Evolutionary conservation across 2,888 invertebrate species (phyloP).

Genomic region (Omphaloscelis lunosa): DNA sequence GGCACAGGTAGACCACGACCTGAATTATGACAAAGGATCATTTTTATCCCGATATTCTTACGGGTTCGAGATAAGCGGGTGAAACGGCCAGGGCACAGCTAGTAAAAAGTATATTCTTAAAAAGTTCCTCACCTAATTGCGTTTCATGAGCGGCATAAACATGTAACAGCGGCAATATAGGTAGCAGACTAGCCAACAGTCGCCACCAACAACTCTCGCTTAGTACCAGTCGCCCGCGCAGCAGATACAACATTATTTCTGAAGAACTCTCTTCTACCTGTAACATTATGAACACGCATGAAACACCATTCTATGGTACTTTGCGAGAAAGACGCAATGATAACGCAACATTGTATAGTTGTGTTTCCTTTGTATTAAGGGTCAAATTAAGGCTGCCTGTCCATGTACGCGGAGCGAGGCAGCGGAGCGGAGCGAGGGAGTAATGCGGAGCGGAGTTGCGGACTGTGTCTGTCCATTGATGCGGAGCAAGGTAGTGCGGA

Average conservation of each 20-base stretch:
- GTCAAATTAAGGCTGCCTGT: not conserved
- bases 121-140: constrained; percentile 76
- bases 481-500: too few species aligned
- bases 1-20: too few species aligned
- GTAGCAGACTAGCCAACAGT: constrained; percentile 90
- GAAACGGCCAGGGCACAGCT: too few species aligned
- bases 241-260: constrained; percentile 91
- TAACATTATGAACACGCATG: constrained; percentile 26
- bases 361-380: not conserved
- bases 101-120: not conserved
- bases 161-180: constrained; percentile 91
- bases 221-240: constrained; percentile 92
- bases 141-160: constrained; percentile 90
- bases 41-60: too few species aligned
- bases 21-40: too few species aligned
- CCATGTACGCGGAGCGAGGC: too few species aligned
- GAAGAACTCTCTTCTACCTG: constrained; percentile 91
- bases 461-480: too few species aligned
- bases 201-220: constrained; percentile 92
- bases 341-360: not conserved
- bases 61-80: too few species aligned
- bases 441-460: too few species aligned
- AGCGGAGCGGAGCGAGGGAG: too few species aligned
- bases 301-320: not conserved
- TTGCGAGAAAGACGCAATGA: not conserved